These are phyloP conservation scores for Gallirallus australis DNA, from an alignment of 2,797 vertebrate species.

Conservation along the genomic window DNA sequence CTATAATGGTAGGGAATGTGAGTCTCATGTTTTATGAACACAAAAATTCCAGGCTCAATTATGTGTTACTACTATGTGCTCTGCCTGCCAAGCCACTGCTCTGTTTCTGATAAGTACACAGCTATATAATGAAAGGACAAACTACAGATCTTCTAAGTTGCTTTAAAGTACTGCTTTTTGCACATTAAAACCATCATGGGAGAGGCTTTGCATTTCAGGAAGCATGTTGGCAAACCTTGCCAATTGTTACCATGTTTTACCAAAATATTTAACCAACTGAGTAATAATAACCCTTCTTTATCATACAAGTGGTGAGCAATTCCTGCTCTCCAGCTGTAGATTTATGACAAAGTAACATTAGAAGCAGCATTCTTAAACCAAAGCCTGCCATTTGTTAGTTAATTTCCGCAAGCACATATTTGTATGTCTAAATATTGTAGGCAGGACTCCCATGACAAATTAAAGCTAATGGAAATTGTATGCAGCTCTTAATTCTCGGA, in stretches of 20 bases:
- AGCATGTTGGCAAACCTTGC: neutral
- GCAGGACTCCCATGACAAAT: neutral
- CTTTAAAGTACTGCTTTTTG: neutral
- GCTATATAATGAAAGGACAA: neutral
- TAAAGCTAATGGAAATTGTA: slow-evolving; percentile 8
- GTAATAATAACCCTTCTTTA: neutral
- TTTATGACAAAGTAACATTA: neutral
- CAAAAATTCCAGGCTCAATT: neutral
- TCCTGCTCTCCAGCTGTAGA: neutral
- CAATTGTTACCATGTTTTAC: neutral
- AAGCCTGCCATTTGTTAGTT: neutral
- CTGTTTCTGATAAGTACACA: neutral
- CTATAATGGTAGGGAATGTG: neutral
- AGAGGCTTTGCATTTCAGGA: neutral
- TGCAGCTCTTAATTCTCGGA: neutral
- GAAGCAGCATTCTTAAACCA: neutral
- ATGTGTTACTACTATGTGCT: neutral
- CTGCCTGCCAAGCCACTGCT: slow-evolving; percentile 3
- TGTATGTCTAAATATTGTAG: neutral
- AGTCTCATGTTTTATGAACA: neutral
- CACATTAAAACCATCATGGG: neutral
- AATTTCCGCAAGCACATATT: neutral
- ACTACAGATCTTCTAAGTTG: neutral
- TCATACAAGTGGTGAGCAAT: neutral
- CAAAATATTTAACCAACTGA: slow-evolving; percentile 35